Percentiles rank a stretch among this genome's conserved stretches.
Evolutionary conservation across 2,113 vertebrate species (phyloP).

Genomic region (Platycercus adscitus): DNA sequence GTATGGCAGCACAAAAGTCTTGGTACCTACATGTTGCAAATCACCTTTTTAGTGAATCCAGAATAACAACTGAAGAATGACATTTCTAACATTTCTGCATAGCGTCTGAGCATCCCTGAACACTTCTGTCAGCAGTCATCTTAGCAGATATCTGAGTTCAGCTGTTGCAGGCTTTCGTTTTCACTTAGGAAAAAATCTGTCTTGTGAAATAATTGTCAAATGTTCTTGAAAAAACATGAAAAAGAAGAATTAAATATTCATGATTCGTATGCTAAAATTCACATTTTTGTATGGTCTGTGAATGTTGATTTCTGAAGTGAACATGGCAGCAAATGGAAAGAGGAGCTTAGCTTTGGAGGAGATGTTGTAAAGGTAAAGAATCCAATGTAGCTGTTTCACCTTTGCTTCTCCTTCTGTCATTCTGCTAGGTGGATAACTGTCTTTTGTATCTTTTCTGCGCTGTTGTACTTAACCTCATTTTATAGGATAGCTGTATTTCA

Average conservation of each 20-base stretch:
- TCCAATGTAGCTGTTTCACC: not conserved
- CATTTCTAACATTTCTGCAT: not conserved
- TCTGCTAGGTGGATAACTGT: not conserved
- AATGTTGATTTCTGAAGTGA: not conserved
- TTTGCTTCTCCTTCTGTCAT: not conserved
- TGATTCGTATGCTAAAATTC: not conserved
- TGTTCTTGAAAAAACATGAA: slow-evolving; percentile 6
- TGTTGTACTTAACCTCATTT: not conserved
- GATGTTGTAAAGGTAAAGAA: not conserved
- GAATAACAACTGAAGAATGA: slow-evolving; percentile 32
- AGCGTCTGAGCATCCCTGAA: slow-evolving; percentile 13
- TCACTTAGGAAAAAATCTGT: slow-evolving; percentile 17
- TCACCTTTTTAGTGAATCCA: not conserved
- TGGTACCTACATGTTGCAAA: not conserved
- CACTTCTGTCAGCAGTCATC: slow-evolving; percentile 20
- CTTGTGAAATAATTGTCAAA: slow-evolving; percentile 40
- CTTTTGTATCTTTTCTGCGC: not conserved
- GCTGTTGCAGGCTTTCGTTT: not conserved
- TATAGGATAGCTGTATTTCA: not conserved
- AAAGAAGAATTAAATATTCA: slow-evolving; percentile 29
- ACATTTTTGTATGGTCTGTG: not conserved
- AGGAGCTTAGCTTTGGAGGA: not conserved
- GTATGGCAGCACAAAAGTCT: not conserved
- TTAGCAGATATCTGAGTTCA: slow-evolving; percentile 50
- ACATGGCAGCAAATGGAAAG: not conserved